These are phyloP conservation scores for Phyllotreta striolata DNA, from an alignment of 2,888 invertebrate genomes.

Conservation along the genomic window DNA sequence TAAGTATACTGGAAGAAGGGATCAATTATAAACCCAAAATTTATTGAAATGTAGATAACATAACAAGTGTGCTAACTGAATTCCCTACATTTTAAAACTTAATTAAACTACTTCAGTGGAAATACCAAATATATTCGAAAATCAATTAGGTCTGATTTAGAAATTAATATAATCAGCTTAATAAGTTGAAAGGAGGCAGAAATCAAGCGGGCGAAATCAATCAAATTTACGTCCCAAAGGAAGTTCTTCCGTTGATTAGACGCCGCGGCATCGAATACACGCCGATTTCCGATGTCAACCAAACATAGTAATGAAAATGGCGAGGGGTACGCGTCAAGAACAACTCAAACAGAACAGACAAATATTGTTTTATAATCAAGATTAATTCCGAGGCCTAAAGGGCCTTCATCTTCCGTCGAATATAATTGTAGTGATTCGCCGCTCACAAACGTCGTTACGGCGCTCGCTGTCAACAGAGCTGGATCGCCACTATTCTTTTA, in stretches of 20 bases:
- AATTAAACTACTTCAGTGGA: too few relatives aligned
- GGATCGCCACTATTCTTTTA: neutral
- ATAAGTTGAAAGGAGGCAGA: too few relatives aligned
- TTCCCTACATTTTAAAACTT: too few relatives aligned
- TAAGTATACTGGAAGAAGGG: too few relatives aligned
- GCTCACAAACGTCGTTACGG: constrained; percentile 20
- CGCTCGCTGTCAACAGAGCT: neutral
- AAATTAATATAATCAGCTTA: too few relatives aligned
- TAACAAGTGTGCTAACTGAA: too few relatives aligned
- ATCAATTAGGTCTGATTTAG: too few relatives aligned
- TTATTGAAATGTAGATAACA: too few relatives aligned
- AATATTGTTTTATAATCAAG: constrained; percentile 24
- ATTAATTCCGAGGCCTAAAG: constrained; percentile 22
- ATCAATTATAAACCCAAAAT: too few relatives aligned
- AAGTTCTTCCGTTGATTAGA: constrained; percentile 3
- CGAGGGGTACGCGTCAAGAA: constrained; percentile 19
- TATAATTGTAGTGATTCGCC: constrained; percentile 20
- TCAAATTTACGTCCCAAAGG: constrained; percentile 6
- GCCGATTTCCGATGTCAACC: constrained; percentile 5
- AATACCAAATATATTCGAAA: too few relatives aligned
- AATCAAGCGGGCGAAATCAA: constrained; percentile 5
- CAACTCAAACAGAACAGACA: constrained; percentile 22
- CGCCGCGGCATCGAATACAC: neutral
- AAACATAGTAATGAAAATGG: constrained; percentile 16
- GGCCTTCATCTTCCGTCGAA: constrained; percentile 17